These are phyloP conservation scores for Emmelina monodactyla DNA, from an alignment of 2,888 invertebrate species.

Conservation along the genomic window DNA sequence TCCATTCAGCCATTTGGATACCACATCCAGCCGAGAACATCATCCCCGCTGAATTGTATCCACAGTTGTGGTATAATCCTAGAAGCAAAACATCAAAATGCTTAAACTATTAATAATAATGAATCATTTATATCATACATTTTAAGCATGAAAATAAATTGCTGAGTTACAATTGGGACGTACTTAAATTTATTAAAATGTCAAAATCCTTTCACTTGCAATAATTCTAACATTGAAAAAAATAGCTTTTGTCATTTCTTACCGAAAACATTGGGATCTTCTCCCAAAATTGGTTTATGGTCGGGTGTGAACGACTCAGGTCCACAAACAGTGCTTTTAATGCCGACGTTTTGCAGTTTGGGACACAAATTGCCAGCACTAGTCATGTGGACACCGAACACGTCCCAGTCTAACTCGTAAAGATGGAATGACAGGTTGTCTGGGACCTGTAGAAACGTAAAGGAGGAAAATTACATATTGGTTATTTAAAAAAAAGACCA, in stretches of 20 bases:
- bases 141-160: too few species aligned
- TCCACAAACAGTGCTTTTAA: constrained; percentile 88
- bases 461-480: too few species aligned
- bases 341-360: constrained; percentile 74
- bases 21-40: constrained; percentile 90
- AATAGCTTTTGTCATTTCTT: constrained; percentile 15
- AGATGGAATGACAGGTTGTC: constrained; percentile 83
- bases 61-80: constrained; percentile 87
- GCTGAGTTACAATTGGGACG: too few species aligned
- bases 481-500: too few species aligned
- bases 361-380: constrained; percentile 80
- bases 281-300: constrained; percentile 86
- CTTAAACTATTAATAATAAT: too few species aligned
- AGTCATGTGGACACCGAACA: constrained; percentile 79
- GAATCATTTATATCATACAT: too few species aligned
- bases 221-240: too few species aligned
- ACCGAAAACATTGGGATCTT: constrained; percentile 71
- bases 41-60: constrained; percentile 92
- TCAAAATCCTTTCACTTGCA: too few species aligned
- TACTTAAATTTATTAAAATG: too few species aligned
- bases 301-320: constrained; percentile 94
- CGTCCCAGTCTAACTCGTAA: constrained; percentile 87
- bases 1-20: constrained; percentile 86
- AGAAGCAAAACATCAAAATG: constrained; percentile 19
- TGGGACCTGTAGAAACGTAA: constrained; percentile 65